Evolutionary conservation across 2,113 vertebrate species (phyloP).

Genomic region (Polypterus bichir): DNA sequence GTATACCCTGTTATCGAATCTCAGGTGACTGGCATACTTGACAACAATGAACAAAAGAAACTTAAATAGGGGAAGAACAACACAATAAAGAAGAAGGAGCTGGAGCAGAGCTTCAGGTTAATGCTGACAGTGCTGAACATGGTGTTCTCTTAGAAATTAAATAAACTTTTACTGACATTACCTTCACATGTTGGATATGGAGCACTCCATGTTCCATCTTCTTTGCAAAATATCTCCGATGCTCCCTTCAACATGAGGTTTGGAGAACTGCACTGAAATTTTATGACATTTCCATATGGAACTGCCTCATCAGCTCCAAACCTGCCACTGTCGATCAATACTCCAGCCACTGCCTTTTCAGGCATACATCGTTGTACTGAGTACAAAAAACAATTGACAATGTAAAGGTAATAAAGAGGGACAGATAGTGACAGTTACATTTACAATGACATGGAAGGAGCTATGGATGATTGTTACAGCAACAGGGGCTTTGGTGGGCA

Average conservation of each 20-base stretch:
- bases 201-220: conserved; percentile 50
- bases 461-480: no score
- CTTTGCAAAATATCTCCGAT: conserved; percentile 44
- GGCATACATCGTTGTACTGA: conserved; percentile 50
- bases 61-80: no score
- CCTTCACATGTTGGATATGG: conserved; percentile 57
- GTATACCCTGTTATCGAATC: no score
- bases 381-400: conserved; percentile 19
- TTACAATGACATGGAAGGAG: neutral
- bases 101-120: no score
- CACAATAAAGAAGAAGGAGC: no score
- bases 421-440: neutral
- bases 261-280: conserved; percentile 46
- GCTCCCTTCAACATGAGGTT: conserved; percentile 35
- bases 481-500: no score
- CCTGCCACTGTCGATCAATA: conserved; percentile 18
- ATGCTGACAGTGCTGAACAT: no score
- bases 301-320: conserved; percentile 31
- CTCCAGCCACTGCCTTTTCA: conserved; percentile 24
- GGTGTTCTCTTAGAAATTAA: neutral
- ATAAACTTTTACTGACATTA: conserved; percentile 25
- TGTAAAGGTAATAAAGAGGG: no score
- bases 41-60: neutral
- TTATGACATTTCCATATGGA: conserved; percentile 43
- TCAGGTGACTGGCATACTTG: no score